These are phyloP conservation scores for Melanotaenia nigrans DNA, from an alignment of 2,797 vertebrate genomes.

Conservation along the genomic window DNA sequence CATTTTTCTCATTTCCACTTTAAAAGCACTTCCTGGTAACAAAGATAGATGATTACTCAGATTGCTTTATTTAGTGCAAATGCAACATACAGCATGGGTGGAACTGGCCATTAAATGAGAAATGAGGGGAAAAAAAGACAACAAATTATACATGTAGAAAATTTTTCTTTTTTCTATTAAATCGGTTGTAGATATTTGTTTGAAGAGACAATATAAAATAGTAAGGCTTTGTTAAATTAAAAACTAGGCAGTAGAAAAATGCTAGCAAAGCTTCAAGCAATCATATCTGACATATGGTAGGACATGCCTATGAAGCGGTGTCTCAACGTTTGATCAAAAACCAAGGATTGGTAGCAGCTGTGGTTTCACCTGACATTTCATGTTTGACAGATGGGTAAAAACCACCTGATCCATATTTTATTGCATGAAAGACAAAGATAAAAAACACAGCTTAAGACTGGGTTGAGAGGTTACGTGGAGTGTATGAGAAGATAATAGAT, in stretches of 20 bases:
- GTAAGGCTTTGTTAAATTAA: neutral
- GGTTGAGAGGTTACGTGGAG: neutral
- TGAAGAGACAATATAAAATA: neutral
- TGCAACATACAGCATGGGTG: neutral
- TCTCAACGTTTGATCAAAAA: constrained; percentile 2
- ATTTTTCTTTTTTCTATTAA: neutral
- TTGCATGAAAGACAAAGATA: constrained; percentile 15
- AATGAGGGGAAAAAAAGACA: neutral
- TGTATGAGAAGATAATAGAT: neutral
- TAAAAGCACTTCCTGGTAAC: neutral
- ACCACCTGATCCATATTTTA: constrained; percentile 49
- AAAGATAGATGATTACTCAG: neutral
- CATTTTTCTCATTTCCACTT: neutral
- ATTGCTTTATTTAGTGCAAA: neutral
- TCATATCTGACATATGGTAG: neutral
- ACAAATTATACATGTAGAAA: too few species aligned
- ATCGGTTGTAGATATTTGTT: neutral
- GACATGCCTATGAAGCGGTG: neutral
- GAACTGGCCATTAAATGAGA: neutral
- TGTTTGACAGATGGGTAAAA: constrained; percentile 38
- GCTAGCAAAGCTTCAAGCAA: neutral
- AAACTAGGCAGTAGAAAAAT: neutral
- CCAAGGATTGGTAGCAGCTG: neutral
- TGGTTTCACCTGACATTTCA: constrained; percentile 27
- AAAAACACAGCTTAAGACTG: constrained; percentile 3